A percentile compares a stretch with the other conserved stretches of the same genome.
These are phyloP conservation scores for Aix galericulata DNA, from an alignment of 2,113 vertebrate genomes.

Conservation along the genomic window DNA sequence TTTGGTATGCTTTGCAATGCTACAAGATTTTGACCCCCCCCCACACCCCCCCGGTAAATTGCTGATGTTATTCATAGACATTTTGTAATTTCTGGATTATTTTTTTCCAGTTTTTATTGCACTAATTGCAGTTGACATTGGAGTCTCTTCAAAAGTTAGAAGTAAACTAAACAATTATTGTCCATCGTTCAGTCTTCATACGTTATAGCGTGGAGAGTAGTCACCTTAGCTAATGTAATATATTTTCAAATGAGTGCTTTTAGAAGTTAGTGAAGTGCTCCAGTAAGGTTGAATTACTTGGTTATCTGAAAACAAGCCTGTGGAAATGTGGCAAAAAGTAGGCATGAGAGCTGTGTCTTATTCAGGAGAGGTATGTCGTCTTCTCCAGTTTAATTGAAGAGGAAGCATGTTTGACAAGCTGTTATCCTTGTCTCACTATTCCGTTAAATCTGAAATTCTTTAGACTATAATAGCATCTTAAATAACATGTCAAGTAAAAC, in stretches of 20 bases:
- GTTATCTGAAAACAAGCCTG: neutral
- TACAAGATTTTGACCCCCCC: neutral
- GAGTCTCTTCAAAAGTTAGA: neutral
- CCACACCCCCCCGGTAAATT: neutral
- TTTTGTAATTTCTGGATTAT: neutral
- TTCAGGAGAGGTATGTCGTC: neutral
- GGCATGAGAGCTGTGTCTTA: neutral
- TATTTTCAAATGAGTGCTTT: neutral
- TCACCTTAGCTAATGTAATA: neutral
- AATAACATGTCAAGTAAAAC: neutral
- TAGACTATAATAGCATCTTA: neutral
- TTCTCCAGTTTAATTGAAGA: neutral
- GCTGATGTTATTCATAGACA: neutral
- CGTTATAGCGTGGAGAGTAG: neutral
- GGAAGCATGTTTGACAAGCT: neutral
- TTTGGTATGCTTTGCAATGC: neutral
- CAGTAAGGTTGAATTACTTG: neutral
- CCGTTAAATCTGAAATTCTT: neutral
- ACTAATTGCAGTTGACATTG: neutral
- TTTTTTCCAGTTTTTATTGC: neutral
- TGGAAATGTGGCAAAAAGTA: neutral
- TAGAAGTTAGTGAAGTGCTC: constrained; percentile 1
- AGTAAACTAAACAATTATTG: neutral
- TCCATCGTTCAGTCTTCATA: neutral
- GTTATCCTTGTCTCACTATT: neutral